Base-by-base conservation (phyloP, 2,888 invertebrate species). In the Dryadula phaetusa region DNA sequence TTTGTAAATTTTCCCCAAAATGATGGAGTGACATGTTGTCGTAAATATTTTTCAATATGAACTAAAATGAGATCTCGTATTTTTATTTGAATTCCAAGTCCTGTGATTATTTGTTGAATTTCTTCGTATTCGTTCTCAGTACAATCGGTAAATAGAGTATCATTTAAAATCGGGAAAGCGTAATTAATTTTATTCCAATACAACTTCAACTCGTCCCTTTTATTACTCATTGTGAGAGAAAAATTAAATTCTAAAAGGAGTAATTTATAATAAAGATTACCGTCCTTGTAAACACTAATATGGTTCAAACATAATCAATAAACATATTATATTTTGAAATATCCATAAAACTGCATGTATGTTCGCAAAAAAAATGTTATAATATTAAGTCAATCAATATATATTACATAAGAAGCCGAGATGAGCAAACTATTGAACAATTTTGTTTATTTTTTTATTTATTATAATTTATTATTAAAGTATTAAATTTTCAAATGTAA, bases 1-100 rank as follows among this genome's bases (percentile, higher is more conserved):
- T 89, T 91, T 2, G 83, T 85, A 80, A 96, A 96, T 75, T 94
- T 94, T 0, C 90, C 87, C 96, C 96, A 96, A 85, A 96, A 96
- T 46, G 89, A 82, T 8, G 95, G 95, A 0, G 93, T 94, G 3
- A 95, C 89, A 71, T 93, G 89, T 76, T 94, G 93, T 2, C 95
- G 92, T 58, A 95, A 84, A 76, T 94, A 91, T 76, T 94, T 93
- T 76, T 95, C 95, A 52, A 95, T 92, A 46, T 87, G 85, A 34
- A 90, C 79, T 18, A 92, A 78, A 49, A 89, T 78, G 1, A 92
- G 78, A 72, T 93, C 93, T 49, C 92, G 82, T 70, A 93, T 86
- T 79, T 86, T 88, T 3, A 83, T 77, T 75, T 91, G 87, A 63
- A 92, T 80, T 3, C 87, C 87, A 64, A 92, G 76, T 25, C 84